These are phyloP conservation scores for Drosophila kuntzei DNA, from an alignment of 2,888 invertebrate species.

Conservation along the genomic window DNA sequence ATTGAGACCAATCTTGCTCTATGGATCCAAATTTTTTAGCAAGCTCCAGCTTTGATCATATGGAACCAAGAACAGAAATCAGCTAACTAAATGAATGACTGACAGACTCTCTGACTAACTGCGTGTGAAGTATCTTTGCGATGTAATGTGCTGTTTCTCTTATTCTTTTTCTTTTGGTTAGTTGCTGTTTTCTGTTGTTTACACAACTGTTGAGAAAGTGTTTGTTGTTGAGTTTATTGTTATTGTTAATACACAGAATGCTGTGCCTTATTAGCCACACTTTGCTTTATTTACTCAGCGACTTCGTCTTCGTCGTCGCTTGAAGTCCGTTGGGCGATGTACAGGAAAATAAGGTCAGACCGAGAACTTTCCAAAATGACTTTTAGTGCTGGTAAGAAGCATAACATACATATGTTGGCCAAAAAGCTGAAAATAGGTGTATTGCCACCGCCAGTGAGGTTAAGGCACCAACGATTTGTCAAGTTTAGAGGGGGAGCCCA, in stretches of 20 bases:
- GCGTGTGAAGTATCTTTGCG: slow-evolving; percentile 23
- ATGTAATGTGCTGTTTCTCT: slow-evolving; percentile 8
- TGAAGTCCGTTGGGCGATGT: slow-evolving; percentile 47
- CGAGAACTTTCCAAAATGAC: slow-evolving; percentile 71
- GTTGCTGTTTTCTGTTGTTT: slow-evolving; percentile 55
- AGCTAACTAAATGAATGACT: neutral
- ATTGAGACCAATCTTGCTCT: neutral
- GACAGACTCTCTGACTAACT: slow-evolving; percentile 31
- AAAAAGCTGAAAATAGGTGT: slow-evolving; percentile 29
- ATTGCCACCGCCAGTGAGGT: slow-evolving; percentile 22
- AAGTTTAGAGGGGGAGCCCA: slow-evolving; percentile 47
- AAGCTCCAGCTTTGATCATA: neutral
- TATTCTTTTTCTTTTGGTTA: slow-evolving; percentile 6
- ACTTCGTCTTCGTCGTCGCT: slow-evolving; percentile 49
- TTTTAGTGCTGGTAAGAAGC: slow-evolving; percentile 36
- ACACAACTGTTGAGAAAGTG: slow-evolving; percentile 62
- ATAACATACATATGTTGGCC: slow-evolving; percentile 31
- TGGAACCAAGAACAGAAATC: neutral
- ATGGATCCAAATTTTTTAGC: neutral
- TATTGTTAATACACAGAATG: slow-evolving; percentile 21
- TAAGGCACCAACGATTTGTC: slow-evolving; percentile 57
- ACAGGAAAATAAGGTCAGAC: slow-evolving; percentile 67
- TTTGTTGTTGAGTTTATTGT: slow-evolving; percentile 34
- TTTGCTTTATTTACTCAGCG: slow-evolving; percentile 46
- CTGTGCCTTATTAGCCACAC: slow-evolving; percentile 68